These are phyloP conservation scores for Tapera naevia DNA, from an alignment of 2,797 vertebrate genomes.

Conservation along the genomic window DNA sequence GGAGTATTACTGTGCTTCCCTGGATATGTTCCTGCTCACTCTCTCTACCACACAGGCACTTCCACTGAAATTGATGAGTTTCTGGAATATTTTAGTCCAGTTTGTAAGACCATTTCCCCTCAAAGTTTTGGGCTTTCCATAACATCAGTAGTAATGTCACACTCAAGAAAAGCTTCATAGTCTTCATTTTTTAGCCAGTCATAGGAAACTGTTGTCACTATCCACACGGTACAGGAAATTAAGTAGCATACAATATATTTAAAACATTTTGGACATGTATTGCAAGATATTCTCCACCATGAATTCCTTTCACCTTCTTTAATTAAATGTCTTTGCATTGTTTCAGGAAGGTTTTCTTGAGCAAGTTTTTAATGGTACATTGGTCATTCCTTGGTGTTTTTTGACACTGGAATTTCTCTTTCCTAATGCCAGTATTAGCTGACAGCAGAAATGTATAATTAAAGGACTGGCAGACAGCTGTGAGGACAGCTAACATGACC, in stretches of 20 bases:
- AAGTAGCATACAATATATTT: neutral
- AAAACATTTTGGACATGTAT: neutral
- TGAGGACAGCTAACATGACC: neutral
- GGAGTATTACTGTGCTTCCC: neutral
- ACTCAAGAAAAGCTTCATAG: neutral
- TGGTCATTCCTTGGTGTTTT: neutral
- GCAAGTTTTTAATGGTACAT: neutral
- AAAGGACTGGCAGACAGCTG: neutral
- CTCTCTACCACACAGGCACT: neutral
- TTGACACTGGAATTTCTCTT: neutral
- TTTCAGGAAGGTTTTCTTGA: neutral
- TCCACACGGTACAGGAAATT: neutral
- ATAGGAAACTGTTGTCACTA: neutral
- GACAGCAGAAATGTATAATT: neutral
- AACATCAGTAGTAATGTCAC: neutral
- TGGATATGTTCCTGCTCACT: neutral
- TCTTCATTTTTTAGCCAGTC: neutral
- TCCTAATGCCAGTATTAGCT: neutral
- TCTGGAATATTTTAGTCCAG: neutral
- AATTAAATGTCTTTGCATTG: neutral
- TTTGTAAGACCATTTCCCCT: neutral
- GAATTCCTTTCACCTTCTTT: neutral
- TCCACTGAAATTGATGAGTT: neutral
- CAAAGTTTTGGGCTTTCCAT: neutral
- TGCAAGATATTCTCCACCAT: accelerated